Percentiles rank a stretch among this genome's conserved stretches.
These are phyloP conservation scores for Heliconius congener DNA, from an alignment of 1,140 invertebrate genomes.

Conservation along the genomic window DNA sequence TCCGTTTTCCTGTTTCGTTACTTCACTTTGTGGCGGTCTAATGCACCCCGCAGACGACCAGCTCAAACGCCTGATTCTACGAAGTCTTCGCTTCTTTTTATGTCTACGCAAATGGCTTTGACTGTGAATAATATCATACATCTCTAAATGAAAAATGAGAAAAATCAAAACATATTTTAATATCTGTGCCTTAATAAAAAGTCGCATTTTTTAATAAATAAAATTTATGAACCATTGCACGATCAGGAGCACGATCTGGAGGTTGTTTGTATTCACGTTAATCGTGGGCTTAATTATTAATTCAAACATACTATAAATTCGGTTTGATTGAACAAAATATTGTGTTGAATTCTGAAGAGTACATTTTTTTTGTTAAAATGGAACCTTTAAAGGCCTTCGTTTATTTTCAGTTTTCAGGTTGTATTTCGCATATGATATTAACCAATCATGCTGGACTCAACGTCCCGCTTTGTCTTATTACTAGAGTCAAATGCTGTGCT, in stretches of 20 bases:
- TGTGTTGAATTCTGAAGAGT: too few relatives aligned
- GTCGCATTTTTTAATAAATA: background rate
- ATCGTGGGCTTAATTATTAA: background rate
- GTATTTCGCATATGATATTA: too few relatives aligned
- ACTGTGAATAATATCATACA: constrained; percentile 11
- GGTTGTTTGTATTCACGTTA: background rate
- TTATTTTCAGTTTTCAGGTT: too few relatives aligned
- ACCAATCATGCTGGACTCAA: too few relatives aligned
- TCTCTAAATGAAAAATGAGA: constrained; percentile 3
- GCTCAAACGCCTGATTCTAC: background rate
- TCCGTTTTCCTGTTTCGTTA: background rate
- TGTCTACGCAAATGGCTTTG: constrained; percentile 1
- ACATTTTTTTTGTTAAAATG: too few relatives aligned
- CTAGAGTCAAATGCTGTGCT: too few relatives aligned
- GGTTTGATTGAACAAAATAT: too few relatives aligned
- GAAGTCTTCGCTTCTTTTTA: background rate
- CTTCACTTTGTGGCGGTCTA: background rate
- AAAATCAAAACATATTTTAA: background rate
- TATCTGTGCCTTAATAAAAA: background rate
- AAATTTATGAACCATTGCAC: background rate
- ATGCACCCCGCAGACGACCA: background rate
- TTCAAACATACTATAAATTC: too few relatives aligned
- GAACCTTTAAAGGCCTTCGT: too few relatives aligned
- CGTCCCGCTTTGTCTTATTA: too few relatives aligned
- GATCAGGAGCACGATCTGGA: background rate